A percentile compares a stretch with the other conserved stretches of the same genome.
phyloP scores from a whole-genome alignment of 2,113 vertebrate species.

The Elephantulus edwardii region DNA sequence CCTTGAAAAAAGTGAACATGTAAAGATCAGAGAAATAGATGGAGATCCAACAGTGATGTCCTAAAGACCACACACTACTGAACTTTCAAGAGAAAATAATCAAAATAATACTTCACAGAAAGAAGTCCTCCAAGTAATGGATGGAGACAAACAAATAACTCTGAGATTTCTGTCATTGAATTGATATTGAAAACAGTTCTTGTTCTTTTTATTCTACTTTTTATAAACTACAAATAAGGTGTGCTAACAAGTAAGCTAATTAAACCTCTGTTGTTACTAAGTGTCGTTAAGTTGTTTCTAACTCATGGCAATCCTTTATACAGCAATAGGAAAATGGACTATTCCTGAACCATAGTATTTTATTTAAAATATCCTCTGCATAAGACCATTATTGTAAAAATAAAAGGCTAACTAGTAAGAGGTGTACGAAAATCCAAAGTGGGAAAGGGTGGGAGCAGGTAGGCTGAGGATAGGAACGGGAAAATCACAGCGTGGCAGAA shows the following conservation, averaged over 20 bases:
- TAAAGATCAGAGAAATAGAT: background rate
- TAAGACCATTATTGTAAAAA: too few relatives aligned
- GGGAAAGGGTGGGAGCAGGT: too few relatives aligned
- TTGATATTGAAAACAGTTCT: background rate
- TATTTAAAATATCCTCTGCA: constrained; percentile 35
- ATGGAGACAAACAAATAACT: too few relatives aligned
- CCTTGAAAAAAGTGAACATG: background rate
- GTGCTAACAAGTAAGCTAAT: background rate
- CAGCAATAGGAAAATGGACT: too few relatives aligned
- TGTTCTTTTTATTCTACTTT: background rate
- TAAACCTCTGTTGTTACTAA: too few relatives aligned
- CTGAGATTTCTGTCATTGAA: constrained; percentile 2
- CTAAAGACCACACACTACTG: background rate
- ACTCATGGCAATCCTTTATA: too few relatives aligned
- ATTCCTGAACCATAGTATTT: background rate
- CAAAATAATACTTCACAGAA: background rate
- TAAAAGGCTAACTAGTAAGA: too few relatives aligned
- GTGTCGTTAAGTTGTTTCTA: too few relatives aligned
- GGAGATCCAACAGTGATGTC: too few relatives aligned
- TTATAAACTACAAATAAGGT: constrained; percentile 13
- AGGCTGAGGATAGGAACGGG: too few relatives aligned
- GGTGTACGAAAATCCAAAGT: too few relatives aligned
- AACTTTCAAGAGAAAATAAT: background rate
- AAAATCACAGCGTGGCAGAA: too few relatives aligned
- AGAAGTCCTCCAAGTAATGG: background rate